A percentile compares a stretch with the other conserved stretches of the same genome.
phyloP scores from a whole-genome alignment of 2,888 invertebrate species.

The Unio delphinus region DNA sequence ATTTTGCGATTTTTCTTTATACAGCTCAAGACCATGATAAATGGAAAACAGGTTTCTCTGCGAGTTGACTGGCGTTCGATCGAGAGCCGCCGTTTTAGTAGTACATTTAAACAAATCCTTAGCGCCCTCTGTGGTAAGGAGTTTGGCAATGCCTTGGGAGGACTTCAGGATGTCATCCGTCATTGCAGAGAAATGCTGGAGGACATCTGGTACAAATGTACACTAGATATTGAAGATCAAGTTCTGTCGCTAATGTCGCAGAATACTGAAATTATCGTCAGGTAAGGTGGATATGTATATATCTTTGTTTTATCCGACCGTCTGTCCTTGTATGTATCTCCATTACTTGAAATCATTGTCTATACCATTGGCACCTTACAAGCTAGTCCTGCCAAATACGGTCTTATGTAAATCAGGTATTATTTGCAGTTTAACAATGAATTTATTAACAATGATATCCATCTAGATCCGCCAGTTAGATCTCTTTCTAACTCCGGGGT shows the following conservation, averaged over 20 bases:
- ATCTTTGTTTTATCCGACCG: too few relatives aligned
- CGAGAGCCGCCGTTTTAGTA: constrained; percentile 11
- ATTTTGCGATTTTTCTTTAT: not conserved
- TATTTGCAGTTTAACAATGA: too few relatives aligned
- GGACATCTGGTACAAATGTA: constrained; percentile 11
- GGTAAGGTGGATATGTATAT: too few relatives aligned
- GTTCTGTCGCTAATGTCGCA: constrained; percentile 6
- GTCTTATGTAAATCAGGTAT: too few relatives aligned
- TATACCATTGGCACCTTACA: too few relatives aligned
- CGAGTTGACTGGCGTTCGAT: constrained; percentile 21
- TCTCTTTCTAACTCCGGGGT: too few relatives aligned
- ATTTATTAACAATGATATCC: too few relatives aligned
- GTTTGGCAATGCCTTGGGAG: constrained; percentile 10
- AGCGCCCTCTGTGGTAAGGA: constrained; percentile 12
- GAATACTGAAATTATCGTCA: constrained; percentile 11
- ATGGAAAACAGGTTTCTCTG: constrained; percentile 7
- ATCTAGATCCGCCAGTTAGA: too few relatives aligned
- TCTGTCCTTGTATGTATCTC: too few relatives aligned
- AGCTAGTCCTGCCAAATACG: too few relatives aligned
- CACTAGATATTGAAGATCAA: constrained; percentile 6
- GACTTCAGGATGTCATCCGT: constrained; percentile 13
- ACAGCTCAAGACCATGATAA: constrained; percentile 5
- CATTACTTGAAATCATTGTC: too few relatives aligned
- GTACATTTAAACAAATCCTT: constrained; percentile 11
- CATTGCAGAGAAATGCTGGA: constrained; percentile 10